Percentiles rank a stretch among this genome's conserved stretches.
These are phyloP conservation scores for Hyla sarda DNA, from an alignment of 2,113 vertebrate genomes.

Conservation along the genomic window DNA sequence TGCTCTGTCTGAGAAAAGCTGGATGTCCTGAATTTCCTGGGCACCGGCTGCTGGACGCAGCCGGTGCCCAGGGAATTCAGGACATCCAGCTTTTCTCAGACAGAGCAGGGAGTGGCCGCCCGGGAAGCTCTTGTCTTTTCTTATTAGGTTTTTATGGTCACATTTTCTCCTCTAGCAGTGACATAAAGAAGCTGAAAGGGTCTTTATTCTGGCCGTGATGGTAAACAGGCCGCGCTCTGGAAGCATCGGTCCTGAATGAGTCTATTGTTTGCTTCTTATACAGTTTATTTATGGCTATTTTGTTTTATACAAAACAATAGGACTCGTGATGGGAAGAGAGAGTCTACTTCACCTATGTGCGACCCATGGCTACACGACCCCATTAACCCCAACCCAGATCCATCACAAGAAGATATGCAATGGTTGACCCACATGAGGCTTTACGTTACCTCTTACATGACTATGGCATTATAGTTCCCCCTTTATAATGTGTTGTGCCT, in stretches of 20 bases:
- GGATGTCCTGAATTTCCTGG: not conserved
- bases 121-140: too few species aligned
- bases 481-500: not conserved
- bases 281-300: not conserved
- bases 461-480: not conserved
- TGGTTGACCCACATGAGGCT: not conserved
- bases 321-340: not conserved
- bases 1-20: not conserved
- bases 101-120: not conserved
- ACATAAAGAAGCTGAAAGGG: not conserved
- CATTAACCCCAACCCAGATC: not conserved
- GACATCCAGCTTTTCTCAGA: not conserved
- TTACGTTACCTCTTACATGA: not conserved
- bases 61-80: not conserved
- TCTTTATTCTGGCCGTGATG: not conserved
- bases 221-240: constrained; percentile 20
- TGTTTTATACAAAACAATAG: constrained; percentile 13
- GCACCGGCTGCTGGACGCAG: not conserved
- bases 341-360: not conserved
- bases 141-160: not conserved
- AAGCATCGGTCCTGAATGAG: constrained; percentile 15
- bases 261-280: not conserved
- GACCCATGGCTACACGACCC: not conserved
- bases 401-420: not conserved
- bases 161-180: not conserved